phyloP scores from a whole-genome alignment of 2,113 vertebrate genomes.

The Micronycteris hirsuta region DNA sequence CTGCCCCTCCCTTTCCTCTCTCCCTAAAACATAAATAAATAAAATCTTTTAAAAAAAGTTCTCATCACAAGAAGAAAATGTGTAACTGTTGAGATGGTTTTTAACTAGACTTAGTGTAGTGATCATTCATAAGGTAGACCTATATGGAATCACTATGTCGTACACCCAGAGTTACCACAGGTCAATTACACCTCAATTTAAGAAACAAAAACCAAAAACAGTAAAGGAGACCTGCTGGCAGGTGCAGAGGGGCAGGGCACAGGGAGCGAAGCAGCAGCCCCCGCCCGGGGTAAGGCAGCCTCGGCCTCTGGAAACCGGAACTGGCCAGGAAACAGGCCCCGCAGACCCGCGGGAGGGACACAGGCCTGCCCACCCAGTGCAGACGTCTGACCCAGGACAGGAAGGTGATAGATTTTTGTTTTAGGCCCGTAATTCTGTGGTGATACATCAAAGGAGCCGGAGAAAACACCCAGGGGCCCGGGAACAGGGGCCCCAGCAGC shows the following conservation, averaged over 20 bases:
- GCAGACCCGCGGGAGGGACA: background rate
- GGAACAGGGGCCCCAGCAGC: background rate
- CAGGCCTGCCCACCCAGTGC: background rate
- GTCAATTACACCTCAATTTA: background rate
- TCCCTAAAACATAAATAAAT: too few species aligned
- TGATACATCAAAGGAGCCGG: background rate
- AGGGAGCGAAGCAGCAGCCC: background rate
- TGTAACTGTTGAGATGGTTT: background rate
- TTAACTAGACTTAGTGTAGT: background rate
- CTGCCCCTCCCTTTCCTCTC: too few species aligned
- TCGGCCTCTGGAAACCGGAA: background rate
- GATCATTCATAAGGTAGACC: too few species aligned
- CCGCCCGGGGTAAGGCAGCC: background rate
- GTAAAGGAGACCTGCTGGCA: too few species aligned
- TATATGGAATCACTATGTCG: too few species aligned
- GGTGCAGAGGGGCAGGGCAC: background rate
- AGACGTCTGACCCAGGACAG: background rate
- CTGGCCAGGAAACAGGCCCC: background rate
- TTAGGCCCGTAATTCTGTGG: background rate
- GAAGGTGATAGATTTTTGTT: background rate
- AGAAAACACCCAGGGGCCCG: background rate
- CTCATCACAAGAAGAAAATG: background rate
- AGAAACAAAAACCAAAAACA: background rate
- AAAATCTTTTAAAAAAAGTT: background rate
- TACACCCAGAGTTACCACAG: background rate